These are phyloP conservation scores for Ciona savignyi DNA, from an alignment of 23 tunicate species.

Conservation along the genomic window DNA sequence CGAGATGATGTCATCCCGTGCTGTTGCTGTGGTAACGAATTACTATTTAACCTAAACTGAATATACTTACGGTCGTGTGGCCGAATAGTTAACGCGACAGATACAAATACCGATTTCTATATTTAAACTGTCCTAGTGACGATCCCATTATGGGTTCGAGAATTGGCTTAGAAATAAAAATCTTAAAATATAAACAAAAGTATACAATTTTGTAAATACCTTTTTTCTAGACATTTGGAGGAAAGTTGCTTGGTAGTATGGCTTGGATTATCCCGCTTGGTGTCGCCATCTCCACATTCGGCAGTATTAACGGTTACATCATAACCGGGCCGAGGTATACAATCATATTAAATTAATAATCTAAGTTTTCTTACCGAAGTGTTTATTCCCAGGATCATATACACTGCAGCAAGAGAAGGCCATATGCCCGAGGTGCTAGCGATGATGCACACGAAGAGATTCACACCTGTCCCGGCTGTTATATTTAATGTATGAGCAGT, in stretches of 20 bases:
- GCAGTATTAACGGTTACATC: conserved; percentile 73
- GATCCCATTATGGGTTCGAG: too few species aligned
- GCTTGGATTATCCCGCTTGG: conserved; percentile 75
- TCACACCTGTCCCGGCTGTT: conserved; percentile 86
- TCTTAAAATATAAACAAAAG: neutral
- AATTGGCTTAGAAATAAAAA: too few species aligned
- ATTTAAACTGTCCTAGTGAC: too few species aligned
- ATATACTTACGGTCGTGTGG: too few species aligned
- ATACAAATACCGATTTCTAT: too few species aligned
- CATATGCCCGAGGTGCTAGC: conserved; percentile 66
- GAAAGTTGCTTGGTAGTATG: conserved; percentile 60
- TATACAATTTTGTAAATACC: neutral
- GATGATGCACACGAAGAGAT: conserved; percentile 16
- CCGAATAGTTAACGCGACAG: too few species aligned
- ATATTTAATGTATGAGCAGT: conserved; percentile 57
- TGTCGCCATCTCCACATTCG: conserved; percentile 89
- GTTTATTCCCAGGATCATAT: conserved; percentile 78
- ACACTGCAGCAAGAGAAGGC: conserved; percentile 85
- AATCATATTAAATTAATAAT: too few species aligned
- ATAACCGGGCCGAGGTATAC: conserved; percentile 80
- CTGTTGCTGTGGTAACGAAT: conserved; percentile 81
- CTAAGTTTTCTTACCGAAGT: too few species aligned
- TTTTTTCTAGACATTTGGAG: conserved; percentile 66
- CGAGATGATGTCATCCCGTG: conserved; percentile 56
- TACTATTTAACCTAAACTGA: neutral